A percentile compares a stretch with the other conserved stretches of the same genome.
phyloP scores from a whole-genome alignment of 2,797 vertebrate genomes.

The Peromyscus nudipes region DNA sequence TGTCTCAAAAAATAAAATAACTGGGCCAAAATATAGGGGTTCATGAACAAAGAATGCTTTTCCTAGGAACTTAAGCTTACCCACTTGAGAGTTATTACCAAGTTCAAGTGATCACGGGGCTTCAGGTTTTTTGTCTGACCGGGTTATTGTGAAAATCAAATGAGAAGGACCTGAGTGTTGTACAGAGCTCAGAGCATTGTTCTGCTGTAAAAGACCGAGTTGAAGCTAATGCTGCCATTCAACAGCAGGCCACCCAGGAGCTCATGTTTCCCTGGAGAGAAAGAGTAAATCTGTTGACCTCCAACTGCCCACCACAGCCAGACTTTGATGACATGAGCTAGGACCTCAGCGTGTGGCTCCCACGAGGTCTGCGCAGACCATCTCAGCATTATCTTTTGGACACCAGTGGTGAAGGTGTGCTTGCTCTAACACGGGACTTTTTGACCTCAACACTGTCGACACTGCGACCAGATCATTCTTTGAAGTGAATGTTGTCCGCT shows the following conservation, averaged over 20 bases:
- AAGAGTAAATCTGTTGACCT: neutral
- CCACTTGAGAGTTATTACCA: neutral
- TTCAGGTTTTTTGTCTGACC: neutral
- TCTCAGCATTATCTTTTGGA: neutral
- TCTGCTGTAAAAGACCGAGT: neutral
- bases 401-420: neutral
- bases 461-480: neutral
- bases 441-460: neutral
- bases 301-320: neutral
- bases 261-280: neutral
- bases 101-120: neutral
- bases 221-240: neutral
- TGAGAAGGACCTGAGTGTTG: conserved; percentile 1
- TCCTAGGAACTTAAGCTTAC: neutral
- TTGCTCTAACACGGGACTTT: neutral
- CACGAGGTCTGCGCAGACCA: neutral
- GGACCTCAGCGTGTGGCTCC: neutral
- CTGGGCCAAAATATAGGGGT: neutral
- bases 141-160: neutral
- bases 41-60: neutral
- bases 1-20: neutral
- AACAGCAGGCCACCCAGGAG: neutral
- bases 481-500: neutral
- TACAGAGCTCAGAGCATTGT: neutral
- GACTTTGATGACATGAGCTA: neutral